Evolutionary conservation across 2,888 invertebrate genomes (phyloP).

Genomic region (Mystacides longicornis): DNA sequence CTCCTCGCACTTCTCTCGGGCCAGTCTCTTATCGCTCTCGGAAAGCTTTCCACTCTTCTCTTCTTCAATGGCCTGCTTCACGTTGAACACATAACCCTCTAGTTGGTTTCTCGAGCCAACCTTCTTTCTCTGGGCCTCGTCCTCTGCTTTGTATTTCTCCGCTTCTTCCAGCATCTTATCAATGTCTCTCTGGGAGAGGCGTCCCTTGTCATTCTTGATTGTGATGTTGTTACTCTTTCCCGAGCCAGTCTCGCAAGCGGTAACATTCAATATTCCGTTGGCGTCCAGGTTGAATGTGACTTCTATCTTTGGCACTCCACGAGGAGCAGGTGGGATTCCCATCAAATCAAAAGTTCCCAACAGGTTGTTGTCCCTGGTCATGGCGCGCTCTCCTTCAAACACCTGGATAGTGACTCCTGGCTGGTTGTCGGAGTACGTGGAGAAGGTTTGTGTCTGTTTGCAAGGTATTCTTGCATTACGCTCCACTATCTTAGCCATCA

Average conservation of each 20-base stretch:
- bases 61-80: slow-evolving; percentile 61
- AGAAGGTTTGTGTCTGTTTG: slow-evolving; percentile 66
- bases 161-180: slow-evolving; percentile 72
- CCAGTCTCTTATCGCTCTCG: slow-evolving; percentile 54
- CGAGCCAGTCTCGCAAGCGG: slow-evolving; percentile 62
- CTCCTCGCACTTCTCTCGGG: slow-evolving; percentile 48
- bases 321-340: slow-evolving; percentile 64
- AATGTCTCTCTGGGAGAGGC: slow-evolving; percentile 74
- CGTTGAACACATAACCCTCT: slow-evolving; percentile 62
- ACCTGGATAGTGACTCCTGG: slow-evolving; percentile 67
- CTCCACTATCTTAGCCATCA: slow-evolving; percentile 70
- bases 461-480: slow-evolving; percentile 65
- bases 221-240: slow-evolving; percentile 68
- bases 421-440: slow-evolving; percentile 77
- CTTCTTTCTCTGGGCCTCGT: slow-evolving; percentile 59
- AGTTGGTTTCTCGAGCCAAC: slow-evolving; percentile 64
- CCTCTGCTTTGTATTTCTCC: slow-evolving; percentile 65
- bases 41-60: slow-evolving; percentile 53
- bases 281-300: slow-evolving; percentile 72
- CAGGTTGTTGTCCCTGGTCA: slow-evolving; percentile 74
- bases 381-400: slow-evolving; percentile 69
- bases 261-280: slow-evolving; percentile 76
- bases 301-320: slow-evolving; percentile 61
- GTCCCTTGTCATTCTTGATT: slow-evolving; percentile 76
- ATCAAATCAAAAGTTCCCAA: slow-evolving; percentile 57